Conservation (phyloP, 2,888 invertebrate genomes). For the Spisula subtruncata region DNA sequence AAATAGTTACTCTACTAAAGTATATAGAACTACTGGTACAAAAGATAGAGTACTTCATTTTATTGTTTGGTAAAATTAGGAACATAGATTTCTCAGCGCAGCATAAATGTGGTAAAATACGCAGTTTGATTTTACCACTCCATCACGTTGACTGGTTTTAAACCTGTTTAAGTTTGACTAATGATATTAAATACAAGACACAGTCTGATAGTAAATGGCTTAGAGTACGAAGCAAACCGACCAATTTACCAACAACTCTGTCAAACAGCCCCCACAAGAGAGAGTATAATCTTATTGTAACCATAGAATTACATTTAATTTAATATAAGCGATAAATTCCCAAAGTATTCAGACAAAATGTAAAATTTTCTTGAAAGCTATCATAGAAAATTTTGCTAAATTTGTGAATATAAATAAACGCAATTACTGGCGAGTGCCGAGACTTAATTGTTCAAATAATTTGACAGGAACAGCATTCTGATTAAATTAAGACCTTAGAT, state of each 20-base stretch:
- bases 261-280: not conserved
- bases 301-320: not conserved
- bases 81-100: too few relatives aligned
- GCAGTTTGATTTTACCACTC: not conserved
- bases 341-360: not conserved
- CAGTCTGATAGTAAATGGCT: not conserved
- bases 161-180: not conserved
- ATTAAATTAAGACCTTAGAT: too few relatives aligned
- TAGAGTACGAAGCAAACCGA: not conserved
- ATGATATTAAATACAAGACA: slow-evolving; percentile 17
- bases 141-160: not conserved
- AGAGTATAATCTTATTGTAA: not conserved
- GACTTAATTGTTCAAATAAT: too few relatives aligned
- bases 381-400: too few relatives aligned
- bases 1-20: too few relatives aligned
- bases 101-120: too few relatives aligned
- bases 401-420: too few relatives aligned
- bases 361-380: not conserved
- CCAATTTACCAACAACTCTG: not conserved
- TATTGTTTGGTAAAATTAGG: too few relatives aligned
- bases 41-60: too few relatives aligned
- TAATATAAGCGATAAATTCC: slow-evolving; percentile 7
- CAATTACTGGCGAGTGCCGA: too few relatives aligned
- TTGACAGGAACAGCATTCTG: too few relatives aligned
- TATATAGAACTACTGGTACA: too few relatives aligned